Conservation (phyloP, 37 sponge, comb jelly and placozoan genomes). For the Halisarca cf. caerulea region DNA sequence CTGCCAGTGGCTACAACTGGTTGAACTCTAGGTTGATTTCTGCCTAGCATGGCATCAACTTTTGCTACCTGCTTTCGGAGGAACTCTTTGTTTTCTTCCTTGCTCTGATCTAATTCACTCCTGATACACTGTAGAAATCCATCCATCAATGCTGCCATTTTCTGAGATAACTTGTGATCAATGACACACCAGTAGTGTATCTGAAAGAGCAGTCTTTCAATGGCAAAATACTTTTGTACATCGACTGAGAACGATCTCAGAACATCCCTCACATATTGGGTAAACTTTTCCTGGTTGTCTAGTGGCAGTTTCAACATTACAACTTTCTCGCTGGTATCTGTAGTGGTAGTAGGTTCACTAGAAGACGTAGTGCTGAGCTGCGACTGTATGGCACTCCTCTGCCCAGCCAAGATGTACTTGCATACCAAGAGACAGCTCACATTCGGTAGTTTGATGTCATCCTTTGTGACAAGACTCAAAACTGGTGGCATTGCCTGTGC, state of each 20-base stretch:
- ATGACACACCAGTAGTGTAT: neutral
- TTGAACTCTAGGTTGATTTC: too few relatives aligned
- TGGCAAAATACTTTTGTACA: neutral
- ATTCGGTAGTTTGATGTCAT: neutral
- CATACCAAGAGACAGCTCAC: neutral
- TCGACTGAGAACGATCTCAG: neutral
- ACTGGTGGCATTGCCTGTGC: neutral
- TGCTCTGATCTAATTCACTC: too few relatives aligned
- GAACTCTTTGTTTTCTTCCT: slow-evolving; percentile 1
- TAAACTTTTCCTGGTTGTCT: neutral
- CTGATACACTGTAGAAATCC: too few relatives aligned
- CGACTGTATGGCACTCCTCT: neutral
- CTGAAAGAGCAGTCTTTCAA: slow-evolving; percentile 18
- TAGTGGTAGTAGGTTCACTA: neutral
- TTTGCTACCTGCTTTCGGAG: neutral
- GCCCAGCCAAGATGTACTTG: neutral
- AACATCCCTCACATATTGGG: neutral
- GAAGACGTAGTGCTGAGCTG: neutral
- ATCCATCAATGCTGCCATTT: too few relatives aligned
- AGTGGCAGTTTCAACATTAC: neutral
- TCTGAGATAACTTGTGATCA: too few relatives aligned
- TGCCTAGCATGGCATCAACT: neutral
- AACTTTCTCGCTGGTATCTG: neutral
- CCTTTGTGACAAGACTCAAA: neutral
- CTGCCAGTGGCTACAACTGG: too few relatives aligned